These are phyloP conservation scores for Tiphia femorata DNA, from an alignment of 2,888 invertebrate genomes.

Conservation along the genomic window DNA sequence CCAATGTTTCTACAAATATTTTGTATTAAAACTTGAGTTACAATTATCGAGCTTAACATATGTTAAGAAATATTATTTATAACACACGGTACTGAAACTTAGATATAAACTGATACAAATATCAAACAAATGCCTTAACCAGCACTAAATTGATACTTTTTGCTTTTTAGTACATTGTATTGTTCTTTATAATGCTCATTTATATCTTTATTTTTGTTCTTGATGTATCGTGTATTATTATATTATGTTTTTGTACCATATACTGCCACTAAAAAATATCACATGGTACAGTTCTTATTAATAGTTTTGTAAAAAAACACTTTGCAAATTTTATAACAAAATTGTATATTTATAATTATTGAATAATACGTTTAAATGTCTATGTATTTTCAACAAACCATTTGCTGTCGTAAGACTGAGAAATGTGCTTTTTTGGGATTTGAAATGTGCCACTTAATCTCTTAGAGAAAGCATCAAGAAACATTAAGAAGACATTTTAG, in stretches of 20 bases:
- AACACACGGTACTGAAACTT: constrained; percentile 19
- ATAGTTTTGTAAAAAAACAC: constrained; percentile 16
- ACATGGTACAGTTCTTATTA: constrained; percentile 11
- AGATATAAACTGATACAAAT: constrained; percentile 35
- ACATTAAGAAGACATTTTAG: constrained; percentile 2
- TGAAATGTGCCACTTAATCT: constrained; percentile 37
- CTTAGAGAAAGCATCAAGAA: constrained; percentile 15
- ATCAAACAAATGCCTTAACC: constrained; percentile 60
- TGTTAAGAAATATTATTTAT: constrained; percentile 19
- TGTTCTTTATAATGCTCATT: no score
- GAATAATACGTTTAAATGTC: no score
- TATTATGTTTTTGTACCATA: constrained; percentile 24
- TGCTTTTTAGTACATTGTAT: no score
- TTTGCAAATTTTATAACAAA: constrained; percentile 12
- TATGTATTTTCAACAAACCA: constrained; percentile 27
- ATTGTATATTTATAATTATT: no score
- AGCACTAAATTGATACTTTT: constrained; percentile 36
- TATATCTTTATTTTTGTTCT: constrained; percentile 12
- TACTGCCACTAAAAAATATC: constrained; percentile 42
- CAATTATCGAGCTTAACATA: constrained; percentile 40
- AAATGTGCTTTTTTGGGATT: constrained; percentile 43
- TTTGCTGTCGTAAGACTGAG: constrained; percentile 45
- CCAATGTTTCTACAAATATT: no score
- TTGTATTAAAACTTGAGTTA: not conserved
- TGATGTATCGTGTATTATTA: constrained; percentile 26